These are phyloP conservation scores for Popillia japonica DNA, from an alignment of 1,140 invertebrate genomes.

Conservation along the genomic window DNA sequence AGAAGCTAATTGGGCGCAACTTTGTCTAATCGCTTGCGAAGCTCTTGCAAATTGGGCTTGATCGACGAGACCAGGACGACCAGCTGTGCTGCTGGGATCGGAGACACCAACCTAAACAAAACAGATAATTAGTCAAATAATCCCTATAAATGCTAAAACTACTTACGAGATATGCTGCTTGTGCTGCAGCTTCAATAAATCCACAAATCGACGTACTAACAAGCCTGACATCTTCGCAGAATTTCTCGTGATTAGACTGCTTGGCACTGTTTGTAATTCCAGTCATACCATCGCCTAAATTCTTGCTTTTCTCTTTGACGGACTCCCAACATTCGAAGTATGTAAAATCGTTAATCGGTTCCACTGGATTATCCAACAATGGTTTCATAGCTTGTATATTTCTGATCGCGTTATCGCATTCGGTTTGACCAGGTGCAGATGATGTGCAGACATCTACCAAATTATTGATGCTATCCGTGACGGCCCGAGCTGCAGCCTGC, in stretches of 20 bases:
- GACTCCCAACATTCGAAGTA: conserved; percentile 96
- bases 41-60: conserved; percentile 89
- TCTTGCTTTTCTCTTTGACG: conserved; percentile 94
- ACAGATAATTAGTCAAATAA: conserved; percentile 36
- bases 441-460: conserved; percentile 85
- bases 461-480: conserved; percentile 93
- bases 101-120: conserved; percentile 78
- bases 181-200: conserved; percentile 91
- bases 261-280: conserved; percentile 94
- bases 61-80: conserved; percentile 89
- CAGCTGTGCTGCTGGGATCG: conserved; percentile 90
- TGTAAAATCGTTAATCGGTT: conserved; percentile 86
- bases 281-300: conserved; percentile 87
- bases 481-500: conserved; percentile 83
- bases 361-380: conserved; percentile 84
- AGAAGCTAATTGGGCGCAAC: conserved; percentile 83
- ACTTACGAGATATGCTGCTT: conserved; percentile 88
- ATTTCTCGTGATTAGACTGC: conserved; percentile 84
- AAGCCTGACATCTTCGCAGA: conserved; percentile 84
- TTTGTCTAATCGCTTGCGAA: conserved; percentile 86
- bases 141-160: conserved; percentile 11
- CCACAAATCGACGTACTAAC: conserved; percentile 90
- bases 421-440: conserved; percentile 89
- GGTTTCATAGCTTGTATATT: conserved; percentile 87
- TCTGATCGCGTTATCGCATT: conserved; percentile 95